Percentiles rank a stretch among this genome's conserved stretches.
These are phyloP conservation scores for Holacanthella duospinosa DNA, from an alignment of 2,888 invertebrate species.

Conservation along the genomic window DNA sequence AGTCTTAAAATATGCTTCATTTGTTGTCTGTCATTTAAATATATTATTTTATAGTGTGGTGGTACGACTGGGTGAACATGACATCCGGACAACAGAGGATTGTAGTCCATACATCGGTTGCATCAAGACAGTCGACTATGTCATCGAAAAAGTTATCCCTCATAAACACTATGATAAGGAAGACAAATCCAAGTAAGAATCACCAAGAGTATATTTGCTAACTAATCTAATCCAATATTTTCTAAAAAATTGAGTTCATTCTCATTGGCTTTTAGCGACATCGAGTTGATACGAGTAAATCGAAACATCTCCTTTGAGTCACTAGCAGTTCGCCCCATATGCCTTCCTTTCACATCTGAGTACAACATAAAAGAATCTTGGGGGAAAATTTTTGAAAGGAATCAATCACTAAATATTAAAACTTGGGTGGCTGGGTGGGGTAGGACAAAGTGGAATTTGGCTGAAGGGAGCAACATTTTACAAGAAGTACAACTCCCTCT, in stretches of 20 bases:
- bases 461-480: constrained; percentile 23
- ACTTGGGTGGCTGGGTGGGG: constrained; percentile 67
- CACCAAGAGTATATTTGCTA: neutral
- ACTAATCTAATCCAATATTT: neutral
- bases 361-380: constrained; percentile 19
- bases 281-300: constrained; percentile 45
- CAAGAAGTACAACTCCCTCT: constrained; percentile 28
- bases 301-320: constrained; percentile 44
- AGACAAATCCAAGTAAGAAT: constrained; percentile 43
- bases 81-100: constrained; percentile 21
- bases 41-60: constrained; percentile 14
- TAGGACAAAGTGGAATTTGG: constrained; percentile 30
- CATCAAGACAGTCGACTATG: constrained; percentile 41
- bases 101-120: constrained; percentile 22
- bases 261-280: constrained; percentile 42
- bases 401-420: constrained; percentile 4
- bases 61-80: constrained; percentile 30
- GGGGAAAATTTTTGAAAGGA: neutral
- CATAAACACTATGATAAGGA: constrained; percentile 47
- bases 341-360: constrained; percentile 35
- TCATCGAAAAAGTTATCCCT: constrained; percentile 45
- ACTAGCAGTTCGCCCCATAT: constrained; percentile 31
- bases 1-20: too few relatives aligned
- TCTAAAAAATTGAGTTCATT: neutral
- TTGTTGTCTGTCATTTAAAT: neutral